Percentiles rank a stretch among this genome's conserved stretches.
Evolutionary conservation across 2,888 invertebrate species (phyloP).

Genomic region (Octodonta nipae): DNA sequence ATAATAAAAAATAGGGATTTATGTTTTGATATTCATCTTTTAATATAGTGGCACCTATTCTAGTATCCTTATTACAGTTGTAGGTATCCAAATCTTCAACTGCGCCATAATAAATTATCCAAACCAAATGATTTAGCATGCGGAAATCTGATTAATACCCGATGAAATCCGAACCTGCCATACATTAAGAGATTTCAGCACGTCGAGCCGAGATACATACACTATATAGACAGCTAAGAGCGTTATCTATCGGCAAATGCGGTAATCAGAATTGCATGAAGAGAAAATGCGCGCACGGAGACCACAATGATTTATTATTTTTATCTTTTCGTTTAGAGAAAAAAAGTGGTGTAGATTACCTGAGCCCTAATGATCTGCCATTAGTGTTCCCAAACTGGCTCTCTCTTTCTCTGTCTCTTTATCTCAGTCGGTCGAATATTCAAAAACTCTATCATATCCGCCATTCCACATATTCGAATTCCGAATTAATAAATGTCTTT

Average conservation of each 20-base stretch:
- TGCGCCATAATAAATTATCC: too few species aligned
- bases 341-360: conserved; percentile 34
- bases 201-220: not conserved
- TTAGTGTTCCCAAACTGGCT: conserved; percentile 29
- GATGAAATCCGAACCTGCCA: too few species aligned
- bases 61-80: too few species aligned
- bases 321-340: conserved; percentile 31
- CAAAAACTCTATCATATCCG: conserved; percentile 20
- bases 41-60: too few species aligned
- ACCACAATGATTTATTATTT: conserved; percentile 36
- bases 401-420: too few species aligned
- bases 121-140: too few species aligned
- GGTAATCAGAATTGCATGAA: conserved; percentile 27
- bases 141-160: too few species aligned
- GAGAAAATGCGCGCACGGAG: conserved; percentile 26
- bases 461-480: conserved; percentile 15
- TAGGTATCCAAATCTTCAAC: too few species aligned
- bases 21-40: too few species aligned
- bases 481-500: conserved; percentile 15
- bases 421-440: conserved; percentile 24
- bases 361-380: conserved; percentile 37
- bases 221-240: not conserved
- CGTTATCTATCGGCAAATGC: conserved; percentile 20
- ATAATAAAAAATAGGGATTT: too few species aligned
- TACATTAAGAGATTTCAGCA: conserved; percentile 1